A percentile compares a stretch with the other conserved stretches of the same genome.
phyloP scores from a whole-genome alignment of 2,797 vertebrate species.

The Sebastes taczanowskii region DNA sequence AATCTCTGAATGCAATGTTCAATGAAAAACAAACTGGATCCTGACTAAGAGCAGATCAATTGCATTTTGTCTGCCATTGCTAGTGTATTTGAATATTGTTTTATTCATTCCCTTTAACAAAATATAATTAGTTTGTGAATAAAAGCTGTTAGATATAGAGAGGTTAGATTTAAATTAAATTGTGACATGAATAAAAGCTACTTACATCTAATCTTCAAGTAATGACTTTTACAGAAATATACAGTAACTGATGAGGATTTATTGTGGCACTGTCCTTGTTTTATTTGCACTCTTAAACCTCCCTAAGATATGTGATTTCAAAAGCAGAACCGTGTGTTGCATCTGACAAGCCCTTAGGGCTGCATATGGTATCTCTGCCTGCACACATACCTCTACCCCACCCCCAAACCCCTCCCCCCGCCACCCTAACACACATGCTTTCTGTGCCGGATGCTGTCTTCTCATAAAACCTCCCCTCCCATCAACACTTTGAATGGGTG shows the following conservation, averaged over 20 bases:
- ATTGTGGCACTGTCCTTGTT: neutral
- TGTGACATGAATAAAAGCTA: neutral
- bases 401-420: too few species aligned
- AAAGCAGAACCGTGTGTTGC: neutral
- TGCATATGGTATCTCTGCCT: slow-evolving; percentile 21
- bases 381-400: slow-evolving; percentile 20
- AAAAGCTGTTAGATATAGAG: neutral
- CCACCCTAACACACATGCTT: neutral
- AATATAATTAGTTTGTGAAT: neutral
- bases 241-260: neutral
- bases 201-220: neutral
- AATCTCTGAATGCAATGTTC: neutral
- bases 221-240: neutral
- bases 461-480: slow-evolving; percentile 44
- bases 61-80: neutral
- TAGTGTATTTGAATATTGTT: neutral
- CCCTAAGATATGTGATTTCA: neutral
- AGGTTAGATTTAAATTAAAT: neutral
- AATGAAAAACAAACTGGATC: neutral
- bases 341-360: slow-evolving; percentile 7
- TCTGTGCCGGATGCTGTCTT: slow-evolving; percentile 32
- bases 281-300: neutral
- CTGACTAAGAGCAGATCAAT: neutral
- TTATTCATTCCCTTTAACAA: neutral
- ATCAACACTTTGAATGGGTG: slow-evolving; percentile 48